phyloP scores from a whole-genome alignment of 2,797 vertebrate species.

The Megaceryle alcyon region DNA sequence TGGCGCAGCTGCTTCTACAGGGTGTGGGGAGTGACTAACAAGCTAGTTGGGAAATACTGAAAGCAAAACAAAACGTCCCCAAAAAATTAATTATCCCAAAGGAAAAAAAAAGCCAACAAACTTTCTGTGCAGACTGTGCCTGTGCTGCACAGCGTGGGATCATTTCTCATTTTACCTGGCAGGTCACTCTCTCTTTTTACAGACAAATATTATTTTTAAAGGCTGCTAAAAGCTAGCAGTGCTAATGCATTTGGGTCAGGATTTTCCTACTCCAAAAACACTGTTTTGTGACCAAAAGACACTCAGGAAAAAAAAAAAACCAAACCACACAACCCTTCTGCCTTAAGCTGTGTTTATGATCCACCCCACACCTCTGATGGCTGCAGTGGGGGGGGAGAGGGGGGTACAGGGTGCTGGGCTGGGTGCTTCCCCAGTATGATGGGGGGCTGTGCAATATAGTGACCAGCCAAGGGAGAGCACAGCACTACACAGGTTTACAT shows the following conservation, averaged over 20 bases:
- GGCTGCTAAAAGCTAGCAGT: not conserved
- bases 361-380: fast-evolving
- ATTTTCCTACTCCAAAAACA: not conserved
- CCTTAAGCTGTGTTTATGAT: not conserved
- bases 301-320: not conserved
- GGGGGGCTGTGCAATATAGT: fast-evolving
- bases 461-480: not conserved
- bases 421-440: not conserved
- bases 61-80: not conserved
- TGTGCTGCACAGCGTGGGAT: not conserved
- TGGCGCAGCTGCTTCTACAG: not conserved
- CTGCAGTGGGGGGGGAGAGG: not conserved
- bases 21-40: not conserved
- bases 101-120: not conserved
- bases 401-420: not conserved
- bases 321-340: not conserved
- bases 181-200: not conserved
- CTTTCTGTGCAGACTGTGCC: fast-evolving
- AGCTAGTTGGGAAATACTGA: not conserved
- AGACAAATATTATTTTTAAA: not conserved
- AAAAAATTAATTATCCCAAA: not conserved
- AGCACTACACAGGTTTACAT: not conserved
- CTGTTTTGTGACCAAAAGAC: not conserved
- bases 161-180: not conserved
- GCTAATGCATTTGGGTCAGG: not conserved